Base-by-base conservation (phyloP, 2,888 invertebrate genomes). In the Tricholauxania praeusta region DNA sequence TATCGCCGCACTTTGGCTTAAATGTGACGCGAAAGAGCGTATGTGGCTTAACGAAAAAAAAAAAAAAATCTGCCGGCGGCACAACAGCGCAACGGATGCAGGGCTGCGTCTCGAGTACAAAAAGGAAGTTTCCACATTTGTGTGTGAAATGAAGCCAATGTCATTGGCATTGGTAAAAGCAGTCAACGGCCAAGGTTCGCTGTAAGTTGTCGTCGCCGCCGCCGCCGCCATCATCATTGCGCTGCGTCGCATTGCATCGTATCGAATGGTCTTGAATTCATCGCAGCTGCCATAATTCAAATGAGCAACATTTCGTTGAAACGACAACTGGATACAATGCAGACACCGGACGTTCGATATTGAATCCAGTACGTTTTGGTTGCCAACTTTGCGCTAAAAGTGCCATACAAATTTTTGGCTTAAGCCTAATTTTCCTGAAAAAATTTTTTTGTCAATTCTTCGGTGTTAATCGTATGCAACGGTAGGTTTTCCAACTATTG, bases 1-100 rank as follows among this genome's bases (percentile, higher is more conserved):
- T 85, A 85, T 85, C 81, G 80, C 82, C 80, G 81, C 84, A 84
- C 84, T 84, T 83, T 84, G 81, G 78, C 79, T 77, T 76, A 76
- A 77, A 74, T 77, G 76, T 77, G 77, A 73, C 51, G 62, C 15
- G 15, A 65, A 51, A 65, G 28, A 66, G 32, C 52, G 19, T 59
- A 48, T 19, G 17, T 22, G 8, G 55, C 47, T 10, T 14, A 19
- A 10, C 10, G 17, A 60, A 12, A 69, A 5, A 57, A 47, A 47
- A 47, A 28, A 12, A 12, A 28, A 48, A 59, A 39, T 28, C 67
- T 48, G 57, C 67, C 48, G 22, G 14, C 22, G 51, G 19, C 32
- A 62, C 51, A n/a, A 19, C n/a, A 12, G 39, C 17, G 19, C 55
- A 19, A 59, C 28, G 49, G 59, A 69, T 69, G 28, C 59, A 59